A percentile compares a stretch with the other conserved stretches of the same genome.
These are phyloP conservation scores for Sycon ciliatum DNA, from an alignment of 37 sponge, comb jelly and placozoan species.

Conservation along the genomic window DNA sequence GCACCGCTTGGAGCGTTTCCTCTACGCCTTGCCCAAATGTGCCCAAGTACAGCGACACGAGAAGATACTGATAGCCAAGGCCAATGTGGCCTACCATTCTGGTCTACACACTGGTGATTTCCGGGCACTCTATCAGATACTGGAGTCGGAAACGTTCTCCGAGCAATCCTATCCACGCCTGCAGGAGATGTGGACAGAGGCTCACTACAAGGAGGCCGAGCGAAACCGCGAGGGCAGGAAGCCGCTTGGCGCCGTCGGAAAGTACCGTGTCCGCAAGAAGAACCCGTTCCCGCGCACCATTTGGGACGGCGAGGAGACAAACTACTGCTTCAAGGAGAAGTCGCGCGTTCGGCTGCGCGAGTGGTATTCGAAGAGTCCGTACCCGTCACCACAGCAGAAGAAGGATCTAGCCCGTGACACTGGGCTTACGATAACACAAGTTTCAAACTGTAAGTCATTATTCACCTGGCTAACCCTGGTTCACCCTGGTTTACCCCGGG, in stretches of 20 bases:
- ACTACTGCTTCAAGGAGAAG: conserved; percentile 99
- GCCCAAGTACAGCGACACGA: conserved; percentile 88
- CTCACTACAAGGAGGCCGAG: conserved; percentile 91
- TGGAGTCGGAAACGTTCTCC: conserved; percentile 82
- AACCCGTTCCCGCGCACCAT: conserved; percentile 96
- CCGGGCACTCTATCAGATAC: conserved; percentile 81
- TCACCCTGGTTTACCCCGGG: no score
- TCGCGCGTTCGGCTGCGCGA: conserved; percentile 72
- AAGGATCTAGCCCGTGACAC: conserved; percentile 83
- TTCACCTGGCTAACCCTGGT: no score
- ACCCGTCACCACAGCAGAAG: conserved; percentile 91
- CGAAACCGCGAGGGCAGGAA: conserved; percentile 54
- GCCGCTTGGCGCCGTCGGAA: conserved; percentile 84
- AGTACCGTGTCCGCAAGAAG: conserved; percentile 93
- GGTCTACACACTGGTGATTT: conserved; percentile 93
- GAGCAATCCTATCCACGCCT: conserved; percentile 70
- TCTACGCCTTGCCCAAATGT: conserved; percentile 89
- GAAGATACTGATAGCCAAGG: conserved; percentile 81
- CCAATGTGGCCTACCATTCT: conserved; percentile 80
- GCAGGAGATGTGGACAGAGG: conserved; percentile 93
- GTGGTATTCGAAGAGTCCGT: conserved; percentile 89
- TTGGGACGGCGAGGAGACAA: conserved; percentile 98
- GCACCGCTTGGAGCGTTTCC: conserved; percentile 82
- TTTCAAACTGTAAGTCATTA: conserved; percentile 71
- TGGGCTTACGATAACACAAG: conserved; percentile 91